Evolutionary conservation across 2,888 invertebrate genomes (phyloP), one percentile per base, ranked within the genome.

Genomic region (Nysson spinosus): DNA sequence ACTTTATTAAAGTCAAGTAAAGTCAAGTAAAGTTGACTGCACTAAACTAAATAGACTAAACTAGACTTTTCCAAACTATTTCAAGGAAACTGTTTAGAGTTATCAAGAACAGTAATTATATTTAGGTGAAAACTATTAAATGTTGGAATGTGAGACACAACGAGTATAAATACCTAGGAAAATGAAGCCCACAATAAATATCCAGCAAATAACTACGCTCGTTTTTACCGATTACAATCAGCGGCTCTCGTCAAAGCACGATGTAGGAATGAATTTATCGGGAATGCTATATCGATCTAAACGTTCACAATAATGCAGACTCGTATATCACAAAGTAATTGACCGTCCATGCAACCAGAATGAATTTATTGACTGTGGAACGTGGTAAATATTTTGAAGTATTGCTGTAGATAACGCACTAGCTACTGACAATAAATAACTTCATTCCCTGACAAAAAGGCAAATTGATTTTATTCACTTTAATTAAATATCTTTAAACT

Each of bases 201-300:
- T 6, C 24, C 6, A 4, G 24, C n/a, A 24, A 24, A 24, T 24
- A 5, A 24, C 4, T 24, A 24, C 24, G 4, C 24, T 4, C 24
- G 24, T 24, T 6, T 6, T 6, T 24, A 43, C 6, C 14, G 26
- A 16, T 9, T 5, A 1, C 9, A 12, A 24, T 24, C 6, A 16
- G n/a, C 43, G 26, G 43, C 26, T 28, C 14, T 43, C 26, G 6
- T 26, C 28, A 26, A 43, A 43, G 43, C 28, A 20, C 14, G 4
- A 37, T 16, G 17, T 9, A 37, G 9, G 7, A 19, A 5, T n/a
- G 11, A 19, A 20, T 20, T 40, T 40, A n/a, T 14, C 22, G 9
- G 20, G 40, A 40, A 40, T 20, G 40, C 19, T 12, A n/a, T 40
- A 20, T 20, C 40, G 22, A 40, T 40, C 24, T 16, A 26, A 22